phyloP scores from a whole-genome alignment of 2,797 vertebrate species.

The Catharus ustulatus region DNA sequence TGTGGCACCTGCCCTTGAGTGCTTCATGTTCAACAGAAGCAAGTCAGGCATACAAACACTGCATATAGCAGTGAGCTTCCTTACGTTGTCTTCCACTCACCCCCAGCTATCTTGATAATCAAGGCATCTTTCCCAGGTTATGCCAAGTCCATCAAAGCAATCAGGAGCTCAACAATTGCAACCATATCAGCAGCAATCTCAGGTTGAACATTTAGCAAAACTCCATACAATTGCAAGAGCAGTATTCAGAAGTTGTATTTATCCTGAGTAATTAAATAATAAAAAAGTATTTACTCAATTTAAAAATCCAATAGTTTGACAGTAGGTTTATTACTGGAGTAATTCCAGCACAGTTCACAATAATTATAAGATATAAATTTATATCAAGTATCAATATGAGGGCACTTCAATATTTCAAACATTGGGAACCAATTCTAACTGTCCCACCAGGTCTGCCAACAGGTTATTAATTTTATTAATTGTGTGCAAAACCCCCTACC shows the following conservation, averaged over 20 bases:
- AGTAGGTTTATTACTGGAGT: neutral
- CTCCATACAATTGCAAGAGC: neutral
- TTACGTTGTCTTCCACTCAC: neutral
- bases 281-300: neutral
- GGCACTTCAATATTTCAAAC: neutral
- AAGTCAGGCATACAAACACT: neutral
- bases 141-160: neutral
- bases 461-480: neutral
- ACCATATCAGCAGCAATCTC: neutral
- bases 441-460: neutral
- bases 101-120: neutral
- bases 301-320: neutral
- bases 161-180: neutral
- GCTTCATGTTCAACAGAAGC: neutral
- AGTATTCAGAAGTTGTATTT: neutral
- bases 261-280: neutral
- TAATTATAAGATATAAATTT: neutral
- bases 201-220: neutral
- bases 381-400: neutral
- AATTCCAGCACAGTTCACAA: neutral
- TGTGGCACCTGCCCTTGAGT: neutral
- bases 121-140: neutral
- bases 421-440: neutral
- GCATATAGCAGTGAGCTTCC: neutral
- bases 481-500: fast-evolving